Evolutionary conservation across 1,140 invertebrate genomes (phyloP).

Genomic region (Drosophila nasuta): DNA sequence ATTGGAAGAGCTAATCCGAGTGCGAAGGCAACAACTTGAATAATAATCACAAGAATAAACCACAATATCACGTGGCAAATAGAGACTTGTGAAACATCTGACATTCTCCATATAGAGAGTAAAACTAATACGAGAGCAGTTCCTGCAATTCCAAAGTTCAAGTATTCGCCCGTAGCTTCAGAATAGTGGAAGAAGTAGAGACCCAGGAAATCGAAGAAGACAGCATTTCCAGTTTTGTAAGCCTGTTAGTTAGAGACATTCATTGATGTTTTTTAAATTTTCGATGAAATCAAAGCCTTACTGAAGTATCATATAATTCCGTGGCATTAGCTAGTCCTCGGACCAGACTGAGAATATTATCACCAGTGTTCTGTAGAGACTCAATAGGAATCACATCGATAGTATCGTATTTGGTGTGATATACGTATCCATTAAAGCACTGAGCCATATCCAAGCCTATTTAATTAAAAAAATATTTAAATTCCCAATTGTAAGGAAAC

Average conservation of each 20-base stretch:
- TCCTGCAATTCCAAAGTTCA: constrained; percentile 86
- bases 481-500: constrained; percentile 22
- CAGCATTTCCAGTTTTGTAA: constrained; percentile 86
- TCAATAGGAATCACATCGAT: constrained; percentile 91
- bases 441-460: constrained; percentile 93
- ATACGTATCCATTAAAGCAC: constrained; percentile 95
- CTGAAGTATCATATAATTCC: constrained; percentile 85
- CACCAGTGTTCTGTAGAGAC: constrained; percentile 92
- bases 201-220: constrained; percentile 93
- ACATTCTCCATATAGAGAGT: constrained; percentile 62
- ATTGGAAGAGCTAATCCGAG: constrained; percentile 85
- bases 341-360: constrained; percentile 89
- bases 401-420: constrained; percentile 93
- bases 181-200: constrained; percentile 89
- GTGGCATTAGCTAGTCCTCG: constrained; percentile 87
- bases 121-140: constrained; percentile 81
- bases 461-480: not conserved
- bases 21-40: constrained; percentile 49
- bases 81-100: constrained; percentile 42
- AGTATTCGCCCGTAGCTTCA: constrained; percentile 86
- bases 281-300: not conserved
- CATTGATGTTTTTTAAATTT: not conserved
- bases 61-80: constrained; percentile 14
- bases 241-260: constrained; percentile 64
- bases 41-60: constrained; percentile 39